Conservation (phyloP, 2,888 invertebrate species). For the Lepidonotus clava region DNA sequence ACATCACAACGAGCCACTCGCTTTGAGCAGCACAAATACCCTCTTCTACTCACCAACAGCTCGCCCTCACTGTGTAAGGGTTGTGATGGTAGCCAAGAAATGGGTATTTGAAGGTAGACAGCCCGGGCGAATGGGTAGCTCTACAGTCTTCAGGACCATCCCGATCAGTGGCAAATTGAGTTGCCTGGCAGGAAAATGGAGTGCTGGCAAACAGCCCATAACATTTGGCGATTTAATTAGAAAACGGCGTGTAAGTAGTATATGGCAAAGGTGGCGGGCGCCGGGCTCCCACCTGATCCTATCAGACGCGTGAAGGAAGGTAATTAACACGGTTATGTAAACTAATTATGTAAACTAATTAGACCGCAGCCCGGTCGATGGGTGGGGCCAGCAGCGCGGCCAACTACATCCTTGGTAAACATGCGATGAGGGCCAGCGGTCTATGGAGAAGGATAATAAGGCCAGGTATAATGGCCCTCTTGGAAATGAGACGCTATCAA, state of each 20-base stretch:
- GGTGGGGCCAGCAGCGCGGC: background rate
- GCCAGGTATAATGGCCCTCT: background rate
- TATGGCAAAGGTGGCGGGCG: constrained; percentile 6
- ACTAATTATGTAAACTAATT: constrained; percentile 48
- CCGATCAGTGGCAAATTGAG: constrained; percentile 37
- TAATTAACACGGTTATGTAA: constrained; percentile 50
- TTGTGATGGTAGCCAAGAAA: background rate
- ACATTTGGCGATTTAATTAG: constrained; percentile 20
- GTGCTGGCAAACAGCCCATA: constrained; percentile 12
- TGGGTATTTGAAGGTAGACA: background rate
- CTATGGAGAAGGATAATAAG: background rate
- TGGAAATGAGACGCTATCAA: background rate
- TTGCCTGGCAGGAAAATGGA: constrained; percentile 28
- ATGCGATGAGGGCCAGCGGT: background rate
- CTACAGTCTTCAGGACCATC: too few species aligned
- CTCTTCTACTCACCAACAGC: background rate
- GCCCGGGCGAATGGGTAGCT: background rate
- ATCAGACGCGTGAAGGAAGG: background rate
- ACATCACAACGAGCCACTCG: background rate
- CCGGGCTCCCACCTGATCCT: background rate
- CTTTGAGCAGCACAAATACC: background rate
- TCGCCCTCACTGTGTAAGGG: background rate
- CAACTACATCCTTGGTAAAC: background rate
- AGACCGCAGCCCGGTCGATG: background rate
- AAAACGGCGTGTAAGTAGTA: constrained; percentile 17